Conservation (phyloP, 2,797 vertebrate species). For the Ctenopoma kingsleyae region DNA sequence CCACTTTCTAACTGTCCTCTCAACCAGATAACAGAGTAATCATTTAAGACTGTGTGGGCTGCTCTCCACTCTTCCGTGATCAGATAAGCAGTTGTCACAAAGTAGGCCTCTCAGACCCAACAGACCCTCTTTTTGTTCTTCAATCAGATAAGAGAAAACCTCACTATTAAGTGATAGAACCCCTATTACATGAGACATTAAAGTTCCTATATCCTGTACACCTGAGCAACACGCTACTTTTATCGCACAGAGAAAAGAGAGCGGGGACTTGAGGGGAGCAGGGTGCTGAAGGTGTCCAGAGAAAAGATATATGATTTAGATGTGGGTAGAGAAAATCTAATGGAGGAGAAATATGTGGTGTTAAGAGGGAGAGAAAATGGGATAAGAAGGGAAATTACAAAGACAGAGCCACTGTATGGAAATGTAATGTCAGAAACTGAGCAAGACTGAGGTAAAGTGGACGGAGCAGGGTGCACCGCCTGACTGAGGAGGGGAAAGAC, state of each 20-base stretch:
- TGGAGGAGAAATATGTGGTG: conserved; percentile 17
- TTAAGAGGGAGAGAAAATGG: conserved; percentile 6
- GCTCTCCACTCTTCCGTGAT: conserved; percentile 51
- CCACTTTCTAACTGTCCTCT: conserved; percentile 20
- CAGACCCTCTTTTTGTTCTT: conserved; percentile 65
- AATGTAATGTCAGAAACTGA: conserved; percentile 29
- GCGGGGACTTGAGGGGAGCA: background rate
- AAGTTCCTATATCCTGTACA: conserved; percentile 56
- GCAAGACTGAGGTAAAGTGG: conserved; percentile 3
- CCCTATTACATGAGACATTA: conserved; percentile 70
- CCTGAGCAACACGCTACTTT: conserved; percentile 48
- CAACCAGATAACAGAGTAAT: conserved; percentile 60
- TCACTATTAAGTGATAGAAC: conserved; percentile 65
- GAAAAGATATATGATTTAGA: conserved; percentile 48
- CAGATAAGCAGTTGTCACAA: conserved; percentile 75
- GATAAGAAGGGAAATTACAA: conserved; percentile 26
- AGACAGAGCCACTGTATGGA: conserved; percentile 38
- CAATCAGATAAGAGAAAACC: conserved; percentile 74
- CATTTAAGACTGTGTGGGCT: conserved; percentile 53
- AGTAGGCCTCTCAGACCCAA: conserved; percentile 63
- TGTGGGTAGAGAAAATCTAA: conserved; percentile 43
- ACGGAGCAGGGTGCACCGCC: conserved; percentile 1
- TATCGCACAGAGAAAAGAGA: conserved; percentile 35
- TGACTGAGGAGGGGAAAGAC: background rate
- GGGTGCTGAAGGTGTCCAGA: conserved; percentile 3